phyloP scores from a whole-genome alignment of 2,113 vertebrate genomes.

The Pipra filicauda region DNA sequence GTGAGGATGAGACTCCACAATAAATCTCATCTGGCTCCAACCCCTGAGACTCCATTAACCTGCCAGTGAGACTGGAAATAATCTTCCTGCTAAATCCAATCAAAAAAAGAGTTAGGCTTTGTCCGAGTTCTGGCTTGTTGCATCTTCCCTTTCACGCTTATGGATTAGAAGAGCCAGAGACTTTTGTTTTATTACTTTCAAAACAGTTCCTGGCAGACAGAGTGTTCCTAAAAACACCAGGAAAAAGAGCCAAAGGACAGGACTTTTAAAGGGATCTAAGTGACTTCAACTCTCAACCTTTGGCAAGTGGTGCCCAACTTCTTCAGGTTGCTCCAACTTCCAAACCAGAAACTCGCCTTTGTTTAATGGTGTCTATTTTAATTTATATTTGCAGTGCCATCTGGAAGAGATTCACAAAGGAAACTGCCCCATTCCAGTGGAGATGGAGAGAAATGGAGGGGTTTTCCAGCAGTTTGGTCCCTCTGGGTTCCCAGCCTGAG shows the following conservation, averaged over 20 bases:
- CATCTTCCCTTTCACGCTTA: not conserved
- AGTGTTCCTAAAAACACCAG: not conserved
- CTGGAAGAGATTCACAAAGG: not conserved
- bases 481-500: not conserved
- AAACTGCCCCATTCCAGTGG: not conserved
- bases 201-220: not conserved
- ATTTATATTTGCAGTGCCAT: not conserved
- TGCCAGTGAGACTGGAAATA: not conserved
- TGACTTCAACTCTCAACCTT: not conserved
- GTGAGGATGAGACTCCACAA: not conserved
- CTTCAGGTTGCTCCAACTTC: not conserved
- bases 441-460: not conserved
- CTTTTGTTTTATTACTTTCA: not conserved
- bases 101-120: not conserved
- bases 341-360: not conserved
- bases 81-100: not conserved
- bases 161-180: not conserved
- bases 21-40: not conserved
- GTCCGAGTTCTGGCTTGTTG: not conserved
- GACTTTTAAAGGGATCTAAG: not conserved
- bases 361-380: not conserved
- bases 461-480: not conserved
- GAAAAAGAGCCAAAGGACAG: not conserved
- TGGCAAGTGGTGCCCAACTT: not conserved
- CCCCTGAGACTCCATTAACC: not conserved